These are phyloP conservation scores for Trinectes maculatus DNA, from an alignment of 2,113 vertebrate genomes.

Conservation along the genomic window DNA sequence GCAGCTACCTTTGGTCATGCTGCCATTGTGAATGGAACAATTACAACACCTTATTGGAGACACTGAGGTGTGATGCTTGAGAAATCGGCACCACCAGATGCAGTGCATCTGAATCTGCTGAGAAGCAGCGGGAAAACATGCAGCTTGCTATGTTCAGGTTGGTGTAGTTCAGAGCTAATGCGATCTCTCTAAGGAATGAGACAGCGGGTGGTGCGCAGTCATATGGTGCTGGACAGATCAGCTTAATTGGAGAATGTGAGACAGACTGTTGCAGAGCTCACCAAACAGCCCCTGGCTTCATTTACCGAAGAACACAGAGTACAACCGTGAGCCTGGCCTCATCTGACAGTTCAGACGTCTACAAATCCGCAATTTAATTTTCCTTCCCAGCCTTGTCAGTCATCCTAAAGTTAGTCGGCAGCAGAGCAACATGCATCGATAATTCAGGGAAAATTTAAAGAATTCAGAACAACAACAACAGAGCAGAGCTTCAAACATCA, in stretches of 20 bases:
- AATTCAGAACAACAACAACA: too few relatives aligned
- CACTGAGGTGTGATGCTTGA: slow-evolving; percentile 28
- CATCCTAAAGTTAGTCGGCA: not conserved
- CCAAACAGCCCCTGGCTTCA: slow-evolving; percentile 24
- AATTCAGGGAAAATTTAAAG: slow-evolving; percentile 7
- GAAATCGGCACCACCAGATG: slow-evolving; percentile 2
- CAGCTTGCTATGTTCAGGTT: slow-evolving; percentile 59
- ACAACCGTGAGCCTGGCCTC: slow-evolving; percentile 22
- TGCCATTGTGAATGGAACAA: slow-evolving; percentile 6
- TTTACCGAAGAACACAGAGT: slow-evolving; percentile 56
- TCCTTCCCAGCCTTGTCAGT: not conserved
- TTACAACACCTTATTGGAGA: not conserved
- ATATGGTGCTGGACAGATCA: slow-evolving; percentile 55
- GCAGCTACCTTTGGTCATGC: not conserved
- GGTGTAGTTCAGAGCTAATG: slow-evolving; percentile 55
- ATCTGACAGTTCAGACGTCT: slow-evolving; percentile 32
- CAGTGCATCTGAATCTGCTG: slow-evolving; percentile 26
- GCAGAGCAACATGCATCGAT: not conserved
- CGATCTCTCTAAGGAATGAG: slow-evolving; percentile 56
- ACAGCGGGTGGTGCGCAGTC: slow-evolving; percentile 57
- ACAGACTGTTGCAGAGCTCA: slow-evolving; percentile 53
- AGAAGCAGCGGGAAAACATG: slow-evolving; percentile 29
- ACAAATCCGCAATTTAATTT: slow-evolving; percentile 10
- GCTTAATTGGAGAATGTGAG: slow-evolving; percentile 71
- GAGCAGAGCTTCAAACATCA: not conserved